Base-by-base conservation (phyloP, 2,797 vertebrate genomes). In the Atherinosoma microstoma region DNA sequence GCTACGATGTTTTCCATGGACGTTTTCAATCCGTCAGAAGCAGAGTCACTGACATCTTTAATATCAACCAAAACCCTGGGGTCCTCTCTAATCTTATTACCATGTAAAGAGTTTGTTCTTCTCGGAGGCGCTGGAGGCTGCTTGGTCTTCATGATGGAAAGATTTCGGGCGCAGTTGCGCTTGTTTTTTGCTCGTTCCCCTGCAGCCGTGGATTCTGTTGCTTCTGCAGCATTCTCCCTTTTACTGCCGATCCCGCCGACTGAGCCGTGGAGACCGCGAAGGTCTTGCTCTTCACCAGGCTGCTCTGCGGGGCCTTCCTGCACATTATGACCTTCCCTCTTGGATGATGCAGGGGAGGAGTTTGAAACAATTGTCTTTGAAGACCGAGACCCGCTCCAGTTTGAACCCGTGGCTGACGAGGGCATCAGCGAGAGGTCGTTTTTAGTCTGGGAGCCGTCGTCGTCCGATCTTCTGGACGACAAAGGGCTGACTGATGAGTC, bases 141-240 rank as follows among this genome's bases (percentile, higher is more conserved):
- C 91, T 96, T 98, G 78, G 95, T 96, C 87, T 99, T 99, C 85
- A 94, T 94, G 65, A 99, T 90, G 0, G 97, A 98, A 36, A 98
- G 94, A 72, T 94, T 97, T 45, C 95, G 95, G 65, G 86, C 1
- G 1, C 93, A 95, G 42, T 94, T 95, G 1, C 82, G 93, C 24
- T 95, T 96, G 8, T 94, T 95, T 73, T 94, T 94, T 73, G 94
- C 85, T 73, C 95, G 94, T 88, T 96, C 87, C 73, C 82, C 1
- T 79, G 84, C 35, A 58, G 73, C 64, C 18, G 45, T 27, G 4
- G 65, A 70, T 8, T 54, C 79, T 16, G 72, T 76, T 16, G 67
- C 54, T 32, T 24, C 60, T 67, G 58, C 35, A n/a, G 58, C 16
- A 58, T 77, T 77, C 73, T 78, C 83, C 65, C 70, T 62, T 81